Conservation (phyloP, 2,888 invertebrate genomes). For the Flexamia atlantica region DNA sequence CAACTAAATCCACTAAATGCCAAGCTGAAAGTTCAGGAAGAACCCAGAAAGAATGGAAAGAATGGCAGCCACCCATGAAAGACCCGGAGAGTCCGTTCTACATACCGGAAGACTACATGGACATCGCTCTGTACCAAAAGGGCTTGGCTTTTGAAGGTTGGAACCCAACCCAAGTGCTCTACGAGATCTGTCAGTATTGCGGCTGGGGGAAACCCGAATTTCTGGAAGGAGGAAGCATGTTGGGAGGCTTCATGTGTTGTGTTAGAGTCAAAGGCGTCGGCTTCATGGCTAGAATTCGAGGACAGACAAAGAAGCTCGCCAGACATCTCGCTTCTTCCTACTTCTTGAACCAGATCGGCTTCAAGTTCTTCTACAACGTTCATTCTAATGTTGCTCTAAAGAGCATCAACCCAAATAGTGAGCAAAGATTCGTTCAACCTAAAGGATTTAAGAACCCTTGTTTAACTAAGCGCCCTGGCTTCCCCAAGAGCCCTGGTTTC, state of each 20-base stretch:
- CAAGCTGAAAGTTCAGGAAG: too few relatives aligned
- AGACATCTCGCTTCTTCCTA: neutral
- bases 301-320: neutral
- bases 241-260: neutral
- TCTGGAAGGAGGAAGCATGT: neutral
- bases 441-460: neutral
- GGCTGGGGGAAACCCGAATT: slow-evolving; percentile 16
- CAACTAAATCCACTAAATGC: too few relatives aligned
- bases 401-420: neutral
- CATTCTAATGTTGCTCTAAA: neutral
- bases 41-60: too few relatives aligned
- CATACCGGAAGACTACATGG: neutral
- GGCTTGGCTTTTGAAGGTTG: neutral
- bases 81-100: neutral
- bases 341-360: slow-evolving; percentile 19
- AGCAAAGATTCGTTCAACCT: neutral
- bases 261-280: neutral
- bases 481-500: too few relatives aligned
- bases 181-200: neutral
- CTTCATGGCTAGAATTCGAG: neutral
- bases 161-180: slow-evolving; percentile 21
- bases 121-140: neutral
- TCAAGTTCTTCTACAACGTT: neutral
- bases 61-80: neutral
- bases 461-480: neutral